Base-by-base conservation (phyloP, 2,113 vertebrate species). In the Australoheros scitulus region DNA sequence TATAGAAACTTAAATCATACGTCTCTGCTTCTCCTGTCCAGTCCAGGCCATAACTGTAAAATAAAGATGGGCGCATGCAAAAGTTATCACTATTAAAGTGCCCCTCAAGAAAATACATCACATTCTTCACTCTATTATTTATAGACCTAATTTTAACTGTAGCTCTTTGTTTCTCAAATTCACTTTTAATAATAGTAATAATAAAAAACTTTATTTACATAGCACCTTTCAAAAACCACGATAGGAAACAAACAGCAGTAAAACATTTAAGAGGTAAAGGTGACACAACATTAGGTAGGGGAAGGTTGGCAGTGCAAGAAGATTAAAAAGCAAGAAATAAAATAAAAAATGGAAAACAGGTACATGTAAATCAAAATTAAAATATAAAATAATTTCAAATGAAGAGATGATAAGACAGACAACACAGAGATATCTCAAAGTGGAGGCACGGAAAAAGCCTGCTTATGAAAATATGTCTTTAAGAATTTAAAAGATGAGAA, bases 1-100 rank as follows among this genome's bases (percentile, higher is more conserved):
- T 99, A 89, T 99, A 99, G 94, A 97, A 98, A 93, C 98, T 99
- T 24, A 97, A 96, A 88, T 98, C 97, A 2, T 99, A 99, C 0
- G 98, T 98, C 94, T 99, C 98, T 24, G 97, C 95, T 34, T 97
- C 95, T 92, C 97, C 97, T 76, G 92, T 93, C 98, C 98, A 99
- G 77, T 97, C 93, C 89, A 97, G 94, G 83, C 97, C 98, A 77
- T 94, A 94, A 61, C 96, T 96, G 90, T 55, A 56, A 6, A 20
- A 76, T 24, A 76, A 38, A 88, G 32, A 86, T n/a, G 88, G 15
- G 55, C 26, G 50, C 60, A 84, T 18, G 13, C 38, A 60, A 26
- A 68, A 8, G 11, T 58, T 59, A 18, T 7, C 22, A 55, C n/a
- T 41, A 34, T n/a, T 6, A 55, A 63, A 76, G 11, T 10, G n/a